Percentiles rank a stretch among this genome's conserved stretches.
Evolutionary conservation across 2,888 invertebrate genomes (phyloP).

Genomic region (Meganola albula): DNA sequence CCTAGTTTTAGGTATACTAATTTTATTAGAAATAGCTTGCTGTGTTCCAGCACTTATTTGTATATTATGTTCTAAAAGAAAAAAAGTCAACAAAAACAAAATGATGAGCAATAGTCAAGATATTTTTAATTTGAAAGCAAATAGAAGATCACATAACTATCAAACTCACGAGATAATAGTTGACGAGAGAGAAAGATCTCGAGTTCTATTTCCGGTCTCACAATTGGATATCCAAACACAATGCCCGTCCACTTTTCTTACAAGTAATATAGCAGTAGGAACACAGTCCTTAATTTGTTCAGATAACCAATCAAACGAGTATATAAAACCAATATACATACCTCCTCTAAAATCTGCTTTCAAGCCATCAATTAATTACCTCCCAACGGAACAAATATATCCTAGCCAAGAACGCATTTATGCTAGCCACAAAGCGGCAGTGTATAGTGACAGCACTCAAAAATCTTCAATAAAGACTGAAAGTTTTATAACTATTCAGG

Average conservation of each 20-base stretch:
- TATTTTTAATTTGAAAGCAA: too few species aligned
- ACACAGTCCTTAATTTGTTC: constrained; percentile 11
- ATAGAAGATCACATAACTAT: too few species aligned
- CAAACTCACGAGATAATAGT: too few species aligned
- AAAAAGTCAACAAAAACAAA: too few species aligned
- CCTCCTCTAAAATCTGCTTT: constrained; percentile 10
- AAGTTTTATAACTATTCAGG: constrained; percentile 2
- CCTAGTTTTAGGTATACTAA: constrained; percentile 39
- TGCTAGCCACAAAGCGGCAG: constrained; percentile 11
- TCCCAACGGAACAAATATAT: not conserved
- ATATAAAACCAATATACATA: not conserved
- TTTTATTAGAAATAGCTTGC: constrained; percentile 55
- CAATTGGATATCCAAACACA: constrained; percentile 1
- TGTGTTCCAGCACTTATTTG: constrained; percentile 45
- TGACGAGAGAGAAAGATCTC: too few species aligned
- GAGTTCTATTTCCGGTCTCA: too few species aligned
- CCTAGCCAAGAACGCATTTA: not conserved
- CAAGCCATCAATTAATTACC: constrained; percentile 3
- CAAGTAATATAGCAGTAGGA: constrained; percentile 13
- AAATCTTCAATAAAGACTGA: too few species aligned
- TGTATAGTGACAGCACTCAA: too few species aligned
- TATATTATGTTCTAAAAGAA: constrained; percentile 26
- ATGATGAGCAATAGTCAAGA: too few species aligned
- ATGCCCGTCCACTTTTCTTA: constrained; percentile 8
- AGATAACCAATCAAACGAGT: constrained; percentile 5